These are phyloP conservation scores for Leptodactylus fallax DNA, from an alignment of 2,797 vertebrate species.

Conservation along the genomic window DNA sequence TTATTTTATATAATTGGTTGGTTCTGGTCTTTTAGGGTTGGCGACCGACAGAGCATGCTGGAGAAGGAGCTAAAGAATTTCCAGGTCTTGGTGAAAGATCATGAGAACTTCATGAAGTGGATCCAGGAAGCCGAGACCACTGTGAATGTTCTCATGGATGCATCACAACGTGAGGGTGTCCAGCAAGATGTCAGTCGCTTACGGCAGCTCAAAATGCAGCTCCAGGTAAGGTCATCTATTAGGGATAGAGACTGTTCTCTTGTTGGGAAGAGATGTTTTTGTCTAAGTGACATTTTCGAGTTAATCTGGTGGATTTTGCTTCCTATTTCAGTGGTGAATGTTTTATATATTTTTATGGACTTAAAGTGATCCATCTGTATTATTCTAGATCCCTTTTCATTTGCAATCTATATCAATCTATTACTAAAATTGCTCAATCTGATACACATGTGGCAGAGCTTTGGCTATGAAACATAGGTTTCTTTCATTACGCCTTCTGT, in stretches of 20 bases:
- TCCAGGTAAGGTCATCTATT: conserved; percentile 80
- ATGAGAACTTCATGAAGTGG: conserved; percentile 95
- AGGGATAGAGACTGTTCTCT: not conserved
- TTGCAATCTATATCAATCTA: not conserved
- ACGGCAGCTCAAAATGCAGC: conserved; percentile 85
- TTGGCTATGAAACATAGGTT: conserved; percentile 23
- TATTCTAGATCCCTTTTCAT: not conserved
- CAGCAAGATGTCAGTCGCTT: conserved; percentile 81
- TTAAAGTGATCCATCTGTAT: not conserved
- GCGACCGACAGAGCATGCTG: conserved; percentile 83
- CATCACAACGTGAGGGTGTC: conserved; percentile 86
- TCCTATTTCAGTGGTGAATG: not conserved
- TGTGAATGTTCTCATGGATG: conserved; percentile 87
- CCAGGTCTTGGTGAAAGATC: conserved; percentile 86
- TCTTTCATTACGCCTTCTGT: conserved; percentile 35
- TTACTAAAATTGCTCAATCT: not conserved
- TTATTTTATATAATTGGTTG: too few relatives aligned
- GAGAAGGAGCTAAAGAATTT: conserved; percentile 86
- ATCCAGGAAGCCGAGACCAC: conserved; percentile 94
- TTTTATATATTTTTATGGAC: not conserved
- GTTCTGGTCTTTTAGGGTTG: conserved; percentile 77
- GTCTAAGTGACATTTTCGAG: too few relatives aligned
- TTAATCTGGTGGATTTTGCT: not conserved
- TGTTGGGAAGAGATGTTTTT: not conserved
- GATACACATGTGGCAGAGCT: not conserved